Percentiles rank a stretch among this genome's conserved stretches.
Conservation (phyloP, 2,113 vertebrate species). For the Mobula hypostoma region DNA sequence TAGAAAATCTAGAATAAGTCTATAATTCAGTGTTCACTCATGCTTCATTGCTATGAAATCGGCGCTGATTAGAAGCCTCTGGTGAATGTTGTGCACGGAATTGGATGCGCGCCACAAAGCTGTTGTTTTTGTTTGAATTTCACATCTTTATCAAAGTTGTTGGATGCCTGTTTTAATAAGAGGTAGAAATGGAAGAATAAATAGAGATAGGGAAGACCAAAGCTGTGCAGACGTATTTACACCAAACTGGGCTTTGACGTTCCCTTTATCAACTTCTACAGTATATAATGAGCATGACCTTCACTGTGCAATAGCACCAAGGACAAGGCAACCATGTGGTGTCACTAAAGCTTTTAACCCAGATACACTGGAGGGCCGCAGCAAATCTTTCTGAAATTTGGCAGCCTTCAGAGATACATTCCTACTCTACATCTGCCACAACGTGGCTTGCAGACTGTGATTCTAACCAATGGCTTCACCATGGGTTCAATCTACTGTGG, state of each 20-base stretch:
- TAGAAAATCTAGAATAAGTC: too few relatives aligned
- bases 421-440: too few relatives aligned
- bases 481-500: too few relatives aligned
- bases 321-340: too few relatives aligned
- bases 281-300: too few relatives aligned
- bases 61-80: not conserved
- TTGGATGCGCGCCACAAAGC: not conserved
- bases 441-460: too few relatives aligned
- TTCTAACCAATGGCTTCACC: too few relatives aligned
- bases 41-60: not conserved
- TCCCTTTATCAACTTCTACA: not conserved
- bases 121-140: not conserved
- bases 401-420: too few relatives aligned
- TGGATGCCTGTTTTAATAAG: not conserved
- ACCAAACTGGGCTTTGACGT: not conserved
- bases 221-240: not conserved
- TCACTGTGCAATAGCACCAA: too few relatives aligned
- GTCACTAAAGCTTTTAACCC: too few relatives aligned
- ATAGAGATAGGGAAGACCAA: not conserved
- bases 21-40: not conserved
- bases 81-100: not conserved
- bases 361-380: too few relatives aligned
- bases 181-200: not conserved
- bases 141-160: not conserved
- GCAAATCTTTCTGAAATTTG: too few relatives aligned